Evolutionary conservation across 2,888 invertebrate genomes (phyloP).

Genomic region (Mactromeris polynyma): DNA sequence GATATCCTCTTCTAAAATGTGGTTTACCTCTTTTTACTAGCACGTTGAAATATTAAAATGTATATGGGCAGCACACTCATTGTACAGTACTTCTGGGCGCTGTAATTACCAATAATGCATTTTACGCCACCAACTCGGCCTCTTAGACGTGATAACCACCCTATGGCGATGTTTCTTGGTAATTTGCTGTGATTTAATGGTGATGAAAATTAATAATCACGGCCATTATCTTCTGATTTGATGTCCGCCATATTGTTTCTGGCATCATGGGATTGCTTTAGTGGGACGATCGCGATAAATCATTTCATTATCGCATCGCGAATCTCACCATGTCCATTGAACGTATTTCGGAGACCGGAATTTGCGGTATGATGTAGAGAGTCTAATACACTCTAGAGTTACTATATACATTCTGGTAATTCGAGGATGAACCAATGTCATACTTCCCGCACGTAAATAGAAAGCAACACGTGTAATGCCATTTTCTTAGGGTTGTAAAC

Average conservation of each 20-base stretch:
- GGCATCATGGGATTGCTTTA: constrained; percentile 51
- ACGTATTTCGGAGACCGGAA: not conserved
- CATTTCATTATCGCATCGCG: not conserved
- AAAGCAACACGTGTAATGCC: too few relatives aligned
- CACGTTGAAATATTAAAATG: not conserved
- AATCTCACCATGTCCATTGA: not conserved
- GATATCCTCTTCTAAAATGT: too few relatives aligned
- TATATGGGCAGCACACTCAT: not conserved
- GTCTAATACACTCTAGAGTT: not conserved
- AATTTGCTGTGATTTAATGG: constrained; percentile 67
- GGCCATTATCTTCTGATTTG: constrained; percentile 62
- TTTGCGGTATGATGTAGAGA: not conserved
- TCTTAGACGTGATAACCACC: constrained; percentile 35
- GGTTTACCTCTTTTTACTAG: not conserved
- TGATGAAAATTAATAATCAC: constrained; percentile 73
- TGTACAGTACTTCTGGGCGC: not conserved
- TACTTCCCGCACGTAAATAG: too few relatives aligned
- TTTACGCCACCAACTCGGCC: not conserved
- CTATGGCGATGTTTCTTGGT: constrained; percentile 53
- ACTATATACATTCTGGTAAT: too few relatives aligned
- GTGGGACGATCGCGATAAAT: constrained; percentile 49
- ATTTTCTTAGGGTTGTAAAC: too few relatives aligned
- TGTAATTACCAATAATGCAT: constrained; percentile 20
- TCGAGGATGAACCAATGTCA: too few relatives aligned
- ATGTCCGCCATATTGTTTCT: constrained; percentile 66